Evolutionary conservation across 1,140 invertebrate species (phyloP), one percentile per base, ranked within the genome.

Genomic region (Nautilus pompilius): DNA sequence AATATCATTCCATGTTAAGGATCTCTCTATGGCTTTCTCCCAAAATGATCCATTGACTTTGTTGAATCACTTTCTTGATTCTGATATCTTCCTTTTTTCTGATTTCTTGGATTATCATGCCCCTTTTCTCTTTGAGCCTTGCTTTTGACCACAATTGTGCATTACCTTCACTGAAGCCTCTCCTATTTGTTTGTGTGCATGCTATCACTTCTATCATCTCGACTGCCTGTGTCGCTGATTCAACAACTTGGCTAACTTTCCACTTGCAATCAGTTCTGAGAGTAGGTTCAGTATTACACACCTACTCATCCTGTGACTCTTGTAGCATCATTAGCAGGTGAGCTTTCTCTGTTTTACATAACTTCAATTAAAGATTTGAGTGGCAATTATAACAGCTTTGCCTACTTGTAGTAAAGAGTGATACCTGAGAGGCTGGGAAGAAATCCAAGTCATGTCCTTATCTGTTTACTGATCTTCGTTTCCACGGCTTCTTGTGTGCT

Each of bases 391-490:
- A n/a, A n/a, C 36, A 41, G 36, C 36, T 41, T 41, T 41, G 1
- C 36, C 36, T 41, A n/a, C 1, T 1, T 13, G 36, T n/a, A 41
- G 36, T 41, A 41, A n/a, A 41, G 36, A 1, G 36, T 1, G 36
- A 41, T n/a, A 1, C n/a, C 36, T 41, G 36, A 15, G 36, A 41
- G 36, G n/a, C 36, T 41, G 36, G 36, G 36, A 15, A n/a, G 36
- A n/a, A 41, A 1, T 13, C 1, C 1, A 24, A 60, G 45, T 46
- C 58, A 60, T 29, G 15, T 60, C 58, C 58, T 60, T 2, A 46
- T 60, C 17, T 13, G 20, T 20, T 51, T 60, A 29, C 51, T 60
- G 58, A 60, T 60, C 15, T 53, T 60, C 15, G 58, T 28, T 28
- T 60, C 36, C 45, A 60, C 51, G n/a, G 45, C 26, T 51, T 51